A percentile compares a stretch with the other conserved stretches of the same genome.
These are phyloP conservation scores for Cryptomyrus ogoouensis DNA, from an alignment of 2,113 vertebrate species.

Conservation along the genomic window DNA sequence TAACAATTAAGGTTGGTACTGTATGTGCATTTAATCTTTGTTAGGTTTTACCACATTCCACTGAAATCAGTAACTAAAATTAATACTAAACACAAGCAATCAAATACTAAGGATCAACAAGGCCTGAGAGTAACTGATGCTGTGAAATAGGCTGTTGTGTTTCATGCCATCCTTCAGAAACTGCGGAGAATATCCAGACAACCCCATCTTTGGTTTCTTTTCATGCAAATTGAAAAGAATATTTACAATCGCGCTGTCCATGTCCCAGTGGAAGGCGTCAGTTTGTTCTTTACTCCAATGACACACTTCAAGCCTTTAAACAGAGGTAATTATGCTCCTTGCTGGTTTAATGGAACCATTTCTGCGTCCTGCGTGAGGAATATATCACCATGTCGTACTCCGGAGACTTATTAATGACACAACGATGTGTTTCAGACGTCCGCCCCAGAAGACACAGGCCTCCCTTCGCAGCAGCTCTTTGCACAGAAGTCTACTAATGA, in stretches of 20 bases:
- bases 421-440: not conserved
- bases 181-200: not conserved
- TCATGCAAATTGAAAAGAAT: not conserved
- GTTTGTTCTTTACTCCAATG: not conserved
- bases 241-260: not conserved
- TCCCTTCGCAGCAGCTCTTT: not conserved
- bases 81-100: not conserved
- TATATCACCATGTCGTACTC: not conserved
- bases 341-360: not conserved
- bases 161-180: not conserved
- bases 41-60: not conserved
- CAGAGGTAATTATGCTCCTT: not conserved
- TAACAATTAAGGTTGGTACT: not conserved
- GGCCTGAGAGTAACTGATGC: not conserved
- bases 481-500: not conserved
- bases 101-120: not conserved
- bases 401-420: conserved; percentile 3
- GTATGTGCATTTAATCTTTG: not conserved
- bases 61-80: not conserved
- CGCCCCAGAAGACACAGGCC: not conserved
- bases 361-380: not conserved
- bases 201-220: not conserved
- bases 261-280: not conserved
- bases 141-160: not conserved
- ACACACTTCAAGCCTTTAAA: conserved; percentile 2